Conservation (phyloP, 2,113 vertebrate genomes). For the Protomyctophum bolini region DNA sequence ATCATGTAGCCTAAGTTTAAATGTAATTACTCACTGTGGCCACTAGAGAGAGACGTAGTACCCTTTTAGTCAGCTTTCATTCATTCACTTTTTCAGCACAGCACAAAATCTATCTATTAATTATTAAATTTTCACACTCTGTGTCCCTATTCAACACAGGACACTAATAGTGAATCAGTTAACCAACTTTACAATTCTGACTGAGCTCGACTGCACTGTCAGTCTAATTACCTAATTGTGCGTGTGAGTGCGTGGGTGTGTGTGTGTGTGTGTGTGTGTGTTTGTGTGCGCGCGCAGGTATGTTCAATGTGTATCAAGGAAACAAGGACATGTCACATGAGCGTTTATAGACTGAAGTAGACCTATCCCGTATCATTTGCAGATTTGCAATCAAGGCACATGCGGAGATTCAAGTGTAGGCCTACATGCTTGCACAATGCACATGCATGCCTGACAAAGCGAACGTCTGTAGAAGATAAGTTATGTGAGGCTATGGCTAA, state of each 20-base stretch:
- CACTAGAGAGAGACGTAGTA: slow-evolving; percentile 15
- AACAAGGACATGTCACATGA: too few relatives aligned
- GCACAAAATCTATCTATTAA: too few relatives aligned
- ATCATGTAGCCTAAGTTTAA: too few relatives aligned
- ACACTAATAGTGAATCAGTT: too few relatives aligned
- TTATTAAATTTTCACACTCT: background rate
- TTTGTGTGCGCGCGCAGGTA: background rate
- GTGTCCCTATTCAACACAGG: background rate
- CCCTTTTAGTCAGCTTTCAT: background rate
- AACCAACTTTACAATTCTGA: too few relatives aligned
- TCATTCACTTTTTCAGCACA: too few relatives aligned
- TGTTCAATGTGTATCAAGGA: background rate
- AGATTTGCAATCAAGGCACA: background rate
- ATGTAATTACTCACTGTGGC: background rate
- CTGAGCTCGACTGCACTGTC: too few relatives aligned
- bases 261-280: background rate
- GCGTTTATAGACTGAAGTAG: too few relatives aligned
- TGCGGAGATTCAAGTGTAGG: background rate
- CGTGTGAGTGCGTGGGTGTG: background rate
- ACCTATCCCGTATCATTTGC: too few relatives aligned
- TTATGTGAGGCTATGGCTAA: too few relatives aligned
- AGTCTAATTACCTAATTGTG: too few relatives aligned
- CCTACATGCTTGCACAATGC: background rate
- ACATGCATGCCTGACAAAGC: background rate
- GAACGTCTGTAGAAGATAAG: background rate